A percentile compares a stretch with the other conserved stretches of the same genome.
phyloP scores from a whole-genome alignment of 2,888 invertebrate species.

The Agonopterix heracliana region DNA sequence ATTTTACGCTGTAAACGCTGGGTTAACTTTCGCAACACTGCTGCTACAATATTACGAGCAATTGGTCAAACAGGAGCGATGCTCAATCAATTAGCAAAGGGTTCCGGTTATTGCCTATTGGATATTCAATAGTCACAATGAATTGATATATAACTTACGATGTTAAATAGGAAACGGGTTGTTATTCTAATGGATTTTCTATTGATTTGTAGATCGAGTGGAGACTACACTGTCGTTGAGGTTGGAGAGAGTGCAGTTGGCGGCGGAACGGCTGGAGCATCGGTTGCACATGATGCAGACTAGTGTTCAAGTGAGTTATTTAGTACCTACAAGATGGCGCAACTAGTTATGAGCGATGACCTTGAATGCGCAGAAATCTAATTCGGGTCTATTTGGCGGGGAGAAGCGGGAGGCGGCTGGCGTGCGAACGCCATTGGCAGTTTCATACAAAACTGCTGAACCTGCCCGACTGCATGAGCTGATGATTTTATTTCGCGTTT shows the following conservation, averaged over 20 bases:
- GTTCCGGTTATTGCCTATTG: slow-evolving; percentile 27
- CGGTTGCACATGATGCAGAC: slow-evolving; percentile 65
- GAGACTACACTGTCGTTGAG: slow-evolving; percentile 63
- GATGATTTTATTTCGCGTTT: too few species aligned
- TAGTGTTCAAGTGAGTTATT: slow-evolving; percentile 49
- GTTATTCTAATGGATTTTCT: slow-evolving; percentile 24
- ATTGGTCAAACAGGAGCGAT: slow-evolving; percentile 56
- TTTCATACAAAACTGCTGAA: too few species aligned
- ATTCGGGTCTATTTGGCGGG: too few species aligned
- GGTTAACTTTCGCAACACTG: slow-evolving; percentile 57
- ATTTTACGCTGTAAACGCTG: slow-evolving; percentile 48
- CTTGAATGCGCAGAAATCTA: too few species aligned
- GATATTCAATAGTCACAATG: slow-evolving; percentile 26
- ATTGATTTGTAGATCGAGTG: slow-evolving; percentile 54
- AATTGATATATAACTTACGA: slow-evolving; percentile 31
- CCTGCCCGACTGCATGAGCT: too few species aligned
- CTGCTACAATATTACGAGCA: slow-evolving; percentile 36
- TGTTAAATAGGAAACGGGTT: slow-evolving; percentile 28
- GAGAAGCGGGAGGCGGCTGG: too few species aligned
- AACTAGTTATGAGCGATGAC: too few species aligned
- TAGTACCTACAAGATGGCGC: too few species aligned
- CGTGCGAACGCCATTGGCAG: too few species aligned
- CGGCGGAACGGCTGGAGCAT: slow-evolving; percentile 66
- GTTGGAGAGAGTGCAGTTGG: slow-evolving; percentile 66
- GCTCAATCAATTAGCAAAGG: slow-evolving; percentile 54